Conservation (phyloP, 2,113 vertebrate species). For the Sterrhoptilus dennistouni region DNA sequence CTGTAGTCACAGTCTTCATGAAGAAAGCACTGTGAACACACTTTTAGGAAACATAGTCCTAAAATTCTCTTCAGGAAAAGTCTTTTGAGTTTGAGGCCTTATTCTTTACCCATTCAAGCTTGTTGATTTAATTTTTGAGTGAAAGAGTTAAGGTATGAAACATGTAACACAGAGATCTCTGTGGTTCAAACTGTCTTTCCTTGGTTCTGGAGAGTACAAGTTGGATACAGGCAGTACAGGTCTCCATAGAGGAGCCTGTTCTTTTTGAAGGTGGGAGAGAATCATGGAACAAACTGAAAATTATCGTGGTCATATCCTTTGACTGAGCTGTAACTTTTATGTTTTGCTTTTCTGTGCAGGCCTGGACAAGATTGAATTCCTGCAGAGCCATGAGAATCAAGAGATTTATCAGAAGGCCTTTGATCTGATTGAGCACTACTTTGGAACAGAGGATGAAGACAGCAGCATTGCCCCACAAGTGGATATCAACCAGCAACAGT, state of each 20-base stretch:
- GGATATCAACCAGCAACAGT: slow-evolving; percentile 96
- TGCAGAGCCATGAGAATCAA: slow-evolving; percentile 97
- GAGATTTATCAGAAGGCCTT: slow-evolving; percentile 99
- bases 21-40: not conserved
- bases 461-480: slow-evolving; percentile 91
- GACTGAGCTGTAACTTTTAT: not conserved
- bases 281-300: not conserved
- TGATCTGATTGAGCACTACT: slow-evolving; percentile 97
- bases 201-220: not conserved
- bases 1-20: not conserved
- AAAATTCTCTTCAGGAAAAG: not conserved
- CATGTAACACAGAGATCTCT: not conserved
- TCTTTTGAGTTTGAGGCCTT: not conserved
- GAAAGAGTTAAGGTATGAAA: not conserved
- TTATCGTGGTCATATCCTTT: not conserved
- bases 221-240: not conserved
- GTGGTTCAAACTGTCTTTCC: not conserved
- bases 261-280: not conserved
- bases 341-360: slow-evolving; percentile 73
- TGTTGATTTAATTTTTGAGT: not conserved
- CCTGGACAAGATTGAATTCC: slow-evolving; percentile 96
- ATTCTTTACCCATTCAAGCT: not conserved
- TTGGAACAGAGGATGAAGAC: slow-evolving; percentile 95
- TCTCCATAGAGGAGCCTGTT: not conserved
- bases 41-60: not conserved